Base-by-base conservation (phyloP, 2,888 invertebrate genomes). In the Sinodicranocentrus sp. region DNA sequence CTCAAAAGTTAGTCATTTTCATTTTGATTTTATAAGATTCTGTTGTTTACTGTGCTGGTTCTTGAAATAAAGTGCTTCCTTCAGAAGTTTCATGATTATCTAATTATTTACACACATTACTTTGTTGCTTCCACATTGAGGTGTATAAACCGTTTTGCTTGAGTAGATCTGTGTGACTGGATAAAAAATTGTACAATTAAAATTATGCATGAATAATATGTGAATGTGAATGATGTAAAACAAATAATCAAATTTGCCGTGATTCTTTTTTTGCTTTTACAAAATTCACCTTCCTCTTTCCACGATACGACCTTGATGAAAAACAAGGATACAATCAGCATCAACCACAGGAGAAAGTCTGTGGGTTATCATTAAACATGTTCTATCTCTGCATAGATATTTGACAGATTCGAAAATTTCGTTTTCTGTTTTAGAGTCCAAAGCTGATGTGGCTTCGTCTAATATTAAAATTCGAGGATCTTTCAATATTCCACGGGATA, bases 401-500 rank as follows among this genome's bases (percentile, higher is more conserved):
- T 89, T 89, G 26, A 92, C 88, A 2, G 91, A 90, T 8, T 52
- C 17, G 87, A 92, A 92, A 71, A 92, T 92, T 82, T 91, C 91
- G 33, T 91, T 89, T 86, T 92, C 92, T 1, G 92, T 92, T 75
- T 91, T 90, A 0, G 91, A 92, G 88, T 92, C 92, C 54, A 92
- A 89, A 0, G 92, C 91, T 19, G 92, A 92, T 15, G 89, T 89
- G 10, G 89, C 92, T 90, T 92, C 92, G 89, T 92, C 92, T 28
- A 92, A 89, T 48, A 92, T 89, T 5, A 92, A 91, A 85, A 92
- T 91, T 72, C 90, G 89, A 0, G 92, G 92, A 17, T 91, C 89
- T 89, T 92, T 92, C 43, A 92, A 90, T 54, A 92, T 89, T 1
- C 92, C 92, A 80, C 92, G 89, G 1, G 92, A 92, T 78, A 92